phyloP scores from a whole-genome alignment of 2,113 vertebrate species.

The Haplochromis vanheusdeni region DNA sequence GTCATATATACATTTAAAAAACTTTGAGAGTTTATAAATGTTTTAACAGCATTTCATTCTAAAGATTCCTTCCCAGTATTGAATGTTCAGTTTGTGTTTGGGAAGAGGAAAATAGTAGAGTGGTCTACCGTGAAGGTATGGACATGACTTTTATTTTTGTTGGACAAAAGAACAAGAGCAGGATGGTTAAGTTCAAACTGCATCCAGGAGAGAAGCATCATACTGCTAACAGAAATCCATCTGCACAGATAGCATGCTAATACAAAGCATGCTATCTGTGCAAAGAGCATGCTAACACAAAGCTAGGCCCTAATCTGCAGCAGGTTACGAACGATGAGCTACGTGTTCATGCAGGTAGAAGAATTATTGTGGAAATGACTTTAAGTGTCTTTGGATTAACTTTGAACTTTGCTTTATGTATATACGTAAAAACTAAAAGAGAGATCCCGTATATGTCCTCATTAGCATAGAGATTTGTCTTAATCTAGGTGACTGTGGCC shows the following conservation, averaged over 20 bases:
- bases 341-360: background rate
- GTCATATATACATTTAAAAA: background rate
- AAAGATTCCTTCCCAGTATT: background rate
- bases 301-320: background rate
- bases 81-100: background rate
- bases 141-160: background rate
- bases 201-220: background rate
- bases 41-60: background rate
- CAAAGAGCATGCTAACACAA: background rate
- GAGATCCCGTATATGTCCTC: background rate
- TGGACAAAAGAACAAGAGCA: background rate
- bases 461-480: background rate
- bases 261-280: background rate
- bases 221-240: background rate
- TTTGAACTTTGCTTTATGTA: background rate
- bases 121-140: background rate
- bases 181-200: background rate
- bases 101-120: background rate
- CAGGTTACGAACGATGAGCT: background rate
- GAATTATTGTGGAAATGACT: background rate
- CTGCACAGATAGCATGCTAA: background rate
- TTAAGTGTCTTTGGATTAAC: background rate
- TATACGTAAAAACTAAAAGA: rapidly evolving
- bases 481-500: background rate
- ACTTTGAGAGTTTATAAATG: background rate